These are phyloP conservation scores for Amiota minor DNA, from an alignment of 2,888 invertebrate genomes.

Conservation along the genomic window DNA sequence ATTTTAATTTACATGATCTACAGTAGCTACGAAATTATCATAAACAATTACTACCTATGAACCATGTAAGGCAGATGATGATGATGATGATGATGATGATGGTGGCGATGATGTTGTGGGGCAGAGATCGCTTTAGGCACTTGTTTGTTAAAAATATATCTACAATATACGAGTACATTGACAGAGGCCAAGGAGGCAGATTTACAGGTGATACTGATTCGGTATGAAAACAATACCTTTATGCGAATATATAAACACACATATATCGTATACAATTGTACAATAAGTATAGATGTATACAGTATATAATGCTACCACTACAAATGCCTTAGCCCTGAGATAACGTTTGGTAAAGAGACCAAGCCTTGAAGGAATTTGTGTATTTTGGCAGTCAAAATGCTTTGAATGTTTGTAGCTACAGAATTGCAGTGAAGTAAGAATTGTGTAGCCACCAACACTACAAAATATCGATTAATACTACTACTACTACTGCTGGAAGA, in stretches of 20 bases:
- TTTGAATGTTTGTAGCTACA: constrained; percentile 57
- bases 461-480: constrained; percentile 3
- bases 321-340: neutral
- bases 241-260: too few relatives aligned
- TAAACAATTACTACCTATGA: constrained; percentile 4
- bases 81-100: too few relatives aligned
- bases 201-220: too few relatives aligned
- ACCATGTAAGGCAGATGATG: too few relatives aligned
- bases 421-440: constrained; percentile 51
- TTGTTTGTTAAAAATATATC: neutral
- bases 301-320: too few relatives aligned
- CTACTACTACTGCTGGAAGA: neutral
- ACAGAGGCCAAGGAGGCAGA: too few relatives aligned
- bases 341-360: neutral
- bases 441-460: constrained; percentile 49
- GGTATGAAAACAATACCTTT: too few relatives aligned
- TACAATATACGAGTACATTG: too few relatives aligned
- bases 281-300: too few relatives aligned
- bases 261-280: too few relatives aligned
- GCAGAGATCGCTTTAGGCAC: constrained; percentile 4
- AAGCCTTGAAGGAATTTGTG: constrained; percentile 42
- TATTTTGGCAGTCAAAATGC: constrained; percentile 64
- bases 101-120: neutral
- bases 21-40: constrained; percentile 15
- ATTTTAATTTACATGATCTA: neutral